phyloP scores from a whole-genome alignment of 1,140 invertebrate genomes.

The Micrasema longulum region DNA sequence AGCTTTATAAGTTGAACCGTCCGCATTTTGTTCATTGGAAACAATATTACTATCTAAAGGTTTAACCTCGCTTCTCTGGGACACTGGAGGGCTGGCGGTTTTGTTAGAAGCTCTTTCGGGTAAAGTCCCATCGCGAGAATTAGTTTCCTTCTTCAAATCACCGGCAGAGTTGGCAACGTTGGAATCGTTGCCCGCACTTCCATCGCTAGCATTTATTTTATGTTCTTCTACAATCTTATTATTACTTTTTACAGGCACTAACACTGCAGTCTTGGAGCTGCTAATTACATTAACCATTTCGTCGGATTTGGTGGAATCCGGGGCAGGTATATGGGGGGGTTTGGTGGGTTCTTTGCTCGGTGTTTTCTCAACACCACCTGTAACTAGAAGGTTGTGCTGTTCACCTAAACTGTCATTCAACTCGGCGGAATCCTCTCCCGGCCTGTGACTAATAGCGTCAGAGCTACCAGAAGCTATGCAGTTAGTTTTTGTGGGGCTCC shows the following conservation, averaged over 20 bases:
- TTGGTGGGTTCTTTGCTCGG: neutral
- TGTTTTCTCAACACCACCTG: conserved; percentile 14
- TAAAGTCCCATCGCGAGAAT: conserved; percentile 30
- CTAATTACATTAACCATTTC: conserved; percentile 33
- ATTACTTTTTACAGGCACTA: conserved; percentile 47
- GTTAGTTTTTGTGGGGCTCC: conserved; percentile 13
- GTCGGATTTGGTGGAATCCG: conserved; percentile 31
- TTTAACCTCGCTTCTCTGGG: neutral
- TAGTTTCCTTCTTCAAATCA: conserved; percentile 1
- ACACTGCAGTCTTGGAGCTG: conserved; percentile 42
- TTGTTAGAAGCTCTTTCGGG: neutral
- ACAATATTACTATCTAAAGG: conserved; percentile 40
- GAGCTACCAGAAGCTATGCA: conserved; percentile 31
- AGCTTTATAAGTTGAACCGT: conserved; percentile 11
- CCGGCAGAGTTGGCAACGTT: conserved; percentile 13
- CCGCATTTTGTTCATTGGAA: conserved; percentile 13
- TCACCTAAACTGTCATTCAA: neutral
- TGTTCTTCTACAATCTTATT: conserved; percentile 41
- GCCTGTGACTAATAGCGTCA: conserved; percentile 12
- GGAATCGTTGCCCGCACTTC: conserved; percentile 10
- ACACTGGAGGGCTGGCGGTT: neutral
- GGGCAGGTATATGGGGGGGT: conserved; percentile 9
- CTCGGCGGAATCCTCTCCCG: conserved; percentile 9
- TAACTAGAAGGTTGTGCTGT: neutral
- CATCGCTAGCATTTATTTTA: conserved; percentile 33